Percentiles rank a stretch among this genome's conserved stretches.
These are phyloP conservation scores for Betta splendens DNA, from an alignment of 2,797 vertebrate genomes.

Conservation along the genomic window DNA sequence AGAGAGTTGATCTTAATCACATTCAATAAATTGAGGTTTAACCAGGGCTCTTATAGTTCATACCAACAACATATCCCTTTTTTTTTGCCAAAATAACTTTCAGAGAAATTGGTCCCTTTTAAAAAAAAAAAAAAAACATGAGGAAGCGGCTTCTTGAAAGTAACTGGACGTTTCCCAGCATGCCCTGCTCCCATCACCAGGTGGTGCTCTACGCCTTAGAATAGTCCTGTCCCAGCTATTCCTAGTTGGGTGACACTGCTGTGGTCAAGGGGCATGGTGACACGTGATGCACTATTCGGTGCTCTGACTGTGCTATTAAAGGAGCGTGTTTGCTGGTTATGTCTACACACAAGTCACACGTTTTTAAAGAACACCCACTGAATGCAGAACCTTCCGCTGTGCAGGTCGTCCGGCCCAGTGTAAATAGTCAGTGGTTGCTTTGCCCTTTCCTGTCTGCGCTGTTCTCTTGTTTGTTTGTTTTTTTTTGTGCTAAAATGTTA, in stretches of 20 bases:
- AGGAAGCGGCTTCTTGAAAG: background rate
- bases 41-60: conserved; percentile 32
- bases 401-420: conserved; percentile 27
- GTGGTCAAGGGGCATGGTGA: conserved; percentile 9
- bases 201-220: conserved; percentile 58
- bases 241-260: background rate
- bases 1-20: conserved; percentile 50
- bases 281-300: conserved; percentile 25
- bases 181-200: conserved; percentile 50
- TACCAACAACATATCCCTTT: conserved; percentile 17
- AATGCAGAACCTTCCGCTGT: background rate
- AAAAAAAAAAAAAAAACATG: accelerated
- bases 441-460: conserved; percentile 48
- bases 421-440: conserved; percentile 40
- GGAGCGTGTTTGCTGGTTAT: conserved; percentile 10
- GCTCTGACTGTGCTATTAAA: conserved; percentile 3
- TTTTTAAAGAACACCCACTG: background rate
- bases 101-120: conserved; percentile 2
- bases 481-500: conserved; percentile 51
- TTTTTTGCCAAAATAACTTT: conserved; percentile 23
- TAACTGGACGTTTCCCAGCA: conserved; percentile 13
- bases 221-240: conserved; percentile 7
- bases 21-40: conserved; percentile 37
- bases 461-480: conserved; percentile 54
- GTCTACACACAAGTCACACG: conserved; percentile 6